A percentile compares a stretch with the other conserved stretches of the same genome.
Conservation (phyloP, 2,113 vertebrate species). For the Geococcyx californianus region DNA sequence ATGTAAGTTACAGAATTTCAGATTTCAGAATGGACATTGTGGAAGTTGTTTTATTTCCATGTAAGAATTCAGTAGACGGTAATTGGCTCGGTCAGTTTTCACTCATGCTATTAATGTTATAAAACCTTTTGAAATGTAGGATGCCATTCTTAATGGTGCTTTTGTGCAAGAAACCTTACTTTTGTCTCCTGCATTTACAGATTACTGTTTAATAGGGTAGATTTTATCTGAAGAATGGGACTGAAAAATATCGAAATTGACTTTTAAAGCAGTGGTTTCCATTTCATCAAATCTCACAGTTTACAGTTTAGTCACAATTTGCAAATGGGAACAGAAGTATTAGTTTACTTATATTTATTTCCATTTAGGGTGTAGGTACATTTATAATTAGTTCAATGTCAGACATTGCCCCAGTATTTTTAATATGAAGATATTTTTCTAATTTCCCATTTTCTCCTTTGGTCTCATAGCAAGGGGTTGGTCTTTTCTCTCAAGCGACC, state of each 20-base stretch:
- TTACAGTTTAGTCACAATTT: conserved; percentile 1
- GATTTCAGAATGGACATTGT: background rate
- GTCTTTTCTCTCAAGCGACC: too few relatives aligned
- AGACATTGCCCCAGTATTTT: background rate
- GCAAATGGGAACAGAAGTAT: background rate
- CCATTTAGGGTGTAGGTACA: background rate
- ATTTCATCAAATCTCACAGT: background rate
- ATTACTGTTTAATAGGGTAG: background rate
- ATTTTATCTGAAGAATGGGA: conserved; percentile 17
- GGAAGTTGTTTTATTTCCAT: background rate
- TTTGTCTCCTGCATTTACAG: background rate
- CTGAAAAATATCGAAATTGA: background rate
- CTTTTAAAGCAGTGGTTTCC: background rate
- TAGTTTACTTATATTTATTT: conserved; percentile 4
- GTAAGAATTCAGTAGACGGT: background rate
- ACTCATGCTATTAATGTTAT: background rate
- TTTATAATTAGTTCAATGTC: background rate
- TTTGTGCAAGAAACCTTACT: background rate
- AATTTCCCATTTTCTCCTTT: background rate
- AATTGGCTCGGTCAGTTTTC: background rate
- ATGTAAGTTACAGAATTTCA: background rate
- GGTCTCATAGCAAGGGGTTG: background rate
- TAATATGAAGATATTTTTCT: background rate
- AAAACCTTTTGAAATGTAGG: background rate
- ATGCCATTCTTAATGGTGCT: background rate